Conservation (phyloP, 1,140 invertebrate genomes). For the Meloidogyne floridensis region DNA sequence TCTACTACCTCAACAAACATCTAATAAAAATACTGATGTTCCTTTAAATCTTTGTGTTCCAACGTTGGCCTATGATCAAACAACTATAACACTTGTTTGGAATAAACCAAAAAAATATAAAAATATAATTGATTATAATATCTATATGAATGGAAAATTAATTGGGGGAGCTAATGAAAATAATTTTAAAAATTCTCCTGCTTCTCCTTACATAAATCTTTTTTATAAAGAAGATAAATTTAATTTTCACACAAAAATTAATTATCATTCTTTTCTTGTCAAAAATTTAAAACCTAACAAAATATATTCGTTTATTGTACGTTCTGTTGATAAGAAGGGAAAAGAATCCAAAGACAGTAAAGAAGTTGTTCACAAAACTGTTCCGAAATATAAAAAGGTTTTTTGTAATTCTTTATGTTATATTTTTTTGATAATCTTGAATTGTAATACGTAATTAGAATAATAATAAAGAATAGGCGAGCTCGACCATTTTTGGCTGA, state of each 20-base stretch:
- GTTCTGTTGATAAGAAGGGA: not conserved
- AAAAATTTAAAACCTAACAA: slow-evolving; percentile 6
- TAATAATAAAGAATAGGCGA: too few relatives aligned
- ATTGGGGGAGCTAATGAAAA: slow-evolving; percentile 5
- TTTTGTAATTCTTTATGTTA: too few relatives aligned
- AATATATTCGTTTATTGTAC: not conserved
- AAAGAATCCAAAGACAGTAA: not conserved
- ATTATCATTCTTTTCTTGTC: not conserved
- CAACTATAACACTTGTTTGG: slow-evolving; percentile 6
- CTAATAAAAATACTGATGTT: not conserved
- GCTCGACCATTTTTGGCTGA: too few relatives aligned
- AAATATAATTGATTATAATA: slow-evolving; percentile 15
- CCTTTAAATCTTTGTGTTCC: slow-evolving; percentile 20
- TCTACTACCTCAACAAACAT: not conserved
- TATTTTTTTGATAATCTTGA: too few relatives aligned
- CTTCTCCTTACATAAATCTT: not conserved
- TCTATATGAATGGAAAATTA: slow-evolving; percentile 18
- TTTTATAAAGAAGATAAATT: slow-evolving; percentile 18
- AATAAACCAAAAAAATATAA: slow-evolving; percentile 13
- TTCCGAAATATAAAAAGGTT: slow-evolving; percentile 2
- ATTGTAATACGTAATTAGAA: too few relatives aligned
- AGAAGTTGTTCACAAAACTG: slow-evolving; percentile 6
- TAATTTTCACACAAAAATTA: not conserved
- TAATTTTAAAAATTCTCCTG: slow-evolving; percentile 2
- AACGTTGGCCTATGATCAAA: slow-evolving; percentile 7